Percentiles rank a stretch among this genome's conserved stretches.
Conservation (phyloP, 2,797 vertebrate genomes). For the Poecile montanus region DNA sequence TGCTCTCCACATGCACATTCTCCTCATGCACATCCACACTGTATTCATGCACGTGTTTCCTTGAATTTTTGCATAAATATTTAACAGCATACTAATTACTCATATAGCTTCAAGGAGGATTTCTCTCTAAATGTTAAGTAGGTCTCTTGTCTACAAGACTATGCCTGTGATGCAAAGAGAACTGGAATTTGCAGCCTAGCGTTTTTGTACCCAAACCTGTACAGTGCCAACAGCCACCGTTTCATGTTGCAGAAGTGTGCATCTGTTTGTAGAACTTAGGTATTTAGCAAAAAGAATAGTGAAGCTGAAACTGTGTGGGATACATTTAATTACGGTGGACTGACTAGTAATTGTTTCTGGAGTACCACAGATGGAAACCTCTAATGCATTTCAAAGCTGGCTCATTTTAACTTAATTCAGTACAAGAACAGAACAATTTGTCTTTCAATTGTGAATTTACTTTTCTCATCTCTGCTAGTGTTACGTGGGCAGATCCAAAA, state of each 20-base stretch:
- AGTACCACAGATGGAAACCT: slow-evolving; percentile 17
- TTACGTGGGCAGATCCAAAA: not conserved
- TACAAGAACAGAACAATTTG: not conserved
- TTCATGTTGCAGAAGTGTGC: slow-evolving; percentile 16
- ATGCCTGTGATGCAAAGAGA: slow-evolving; percentile 20
- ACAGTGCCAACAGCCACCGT: not conserved
- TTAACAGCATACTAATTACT: slow-evolving; percentile 53
- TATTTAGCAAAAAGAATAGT: slow-evolving; percentile 33
- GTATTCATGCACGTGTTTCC: not conserved
- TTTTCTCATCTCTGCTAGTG: not conserved
- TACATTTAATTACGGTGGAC: not conserved
- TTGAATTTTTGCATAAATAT: slow-evolving; percentile 54
- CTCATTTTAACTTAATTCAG: not conserved
- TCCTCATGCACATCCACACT: not conserved
- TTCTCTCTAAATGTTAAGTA: slow-evolving; percentile 14
- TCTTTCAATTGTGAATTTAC: not conserved
- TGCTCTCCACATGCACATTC: not conserved
- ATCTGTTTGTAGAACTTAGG: slow-evolving; percentile 10
- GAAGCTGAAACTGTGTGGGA: not conserved
- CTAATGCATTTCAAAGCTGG: slow-evolving; percentile 5
- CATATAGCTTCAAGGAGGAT: slow-evolving; percentile 19
- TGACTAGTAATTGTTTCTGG: slow-evolving; percentile 40
- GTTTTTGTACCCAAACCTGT: not conserved
- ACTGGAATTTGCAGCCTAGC: slow-evolving; percentile 16
- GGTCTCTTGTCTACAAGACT: slow-evolving; percentile 25